Evolutionary conservation across 2,113 vertebrate species (phyloP).

Genomic region (Poecile atricapillus): DNA sequence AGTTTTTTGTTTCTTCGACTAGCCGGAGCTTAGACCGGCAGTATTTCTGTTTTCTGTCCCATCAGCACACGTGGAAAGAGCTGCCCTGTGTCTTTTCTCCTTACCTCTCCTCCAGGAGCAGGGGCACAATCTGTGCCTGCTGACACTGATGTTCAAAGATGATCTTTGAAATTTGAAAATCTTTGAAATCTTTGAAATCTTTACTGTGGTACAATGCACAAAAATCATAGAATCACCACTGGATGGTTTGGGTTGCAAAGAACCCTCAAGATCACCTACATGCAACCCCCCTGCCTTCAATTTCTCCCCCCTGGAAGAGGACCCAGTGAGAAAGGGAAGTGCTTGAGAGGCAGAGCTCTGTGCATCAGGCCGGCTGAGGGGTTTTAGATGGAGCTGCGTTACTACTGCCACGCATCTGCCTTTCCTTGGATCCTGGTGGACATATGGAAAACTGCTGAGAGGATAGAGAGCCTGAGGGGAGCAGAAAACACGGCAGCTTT

Average conservation of each 20-base stretch:
- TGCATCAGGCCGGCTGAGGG: rapidly evolving
- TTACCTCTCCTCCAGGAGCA: not conserved
- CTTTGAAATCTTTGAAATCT: no score
- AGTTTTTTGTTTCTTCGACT: not conserved
- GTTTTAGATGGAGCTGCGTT: not conserved
- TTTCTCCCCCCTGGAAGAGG: not conserved
- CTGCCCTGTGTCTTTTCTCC: not conserved
- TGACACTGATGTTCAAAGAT: not conserved
- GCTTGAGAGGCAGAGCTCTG: not conserved
- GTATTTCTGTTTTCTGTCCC: not conserved
- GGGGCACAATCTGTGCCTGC: not conserved
- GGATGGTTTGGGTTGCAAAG: not conserved
- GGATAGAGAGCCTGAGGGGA: not conserved
- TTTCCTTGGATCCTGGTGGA: not conserved
- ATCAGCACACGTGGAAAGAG: not conserved
- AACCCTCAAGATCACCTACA: no score
- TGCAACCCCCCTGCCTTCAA: not conserved
- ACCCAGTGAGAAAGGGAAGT: not conserved
- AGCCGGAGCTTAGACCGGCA: not conserved
- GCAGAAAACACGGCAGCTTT: not conserved
- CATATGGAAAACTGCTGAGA: not conserved
- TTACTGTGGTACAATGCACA: not conserved
- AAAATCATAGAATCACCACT: not conserved
- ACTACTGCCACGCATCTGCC: rapidly evolving
- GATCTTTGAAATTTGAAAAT: no score